These are phyloP conservation scores for Zapornia atra DNA, from an alignment of 2,113 vertebrate species.

Conservation along the genomic window DNA sequence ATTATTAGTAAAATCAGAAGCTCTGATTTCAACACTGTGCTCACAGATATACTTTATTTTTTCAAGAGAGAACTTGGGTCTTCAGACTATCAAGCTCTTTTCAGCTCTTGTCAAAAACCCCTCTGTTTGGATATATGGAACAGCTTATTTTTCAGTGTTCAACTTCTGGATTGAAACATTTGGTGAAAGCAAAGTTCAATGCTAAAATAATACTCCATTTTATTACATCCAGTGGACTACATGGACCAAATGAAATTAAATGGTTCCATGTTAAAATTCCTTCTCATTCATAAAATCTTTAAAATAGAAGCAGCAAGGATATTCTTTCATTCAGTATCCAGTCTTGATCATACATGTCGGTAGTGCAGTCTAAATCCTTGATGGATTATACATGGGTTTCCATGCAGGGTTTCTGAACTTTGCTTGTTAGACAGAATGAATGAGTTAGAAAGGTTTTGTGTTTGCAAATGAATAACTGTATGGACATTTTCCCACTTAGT, in stretches of 20 bases:
- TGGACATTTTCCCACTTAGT: constrained; percentile 65
- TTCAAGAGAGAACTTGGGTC: neutral
- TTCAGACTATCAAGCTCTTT: neutral
- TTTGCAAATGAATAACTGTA: neutral
- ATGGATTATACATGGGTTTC: neutral
- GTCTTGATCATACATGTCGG: neutral
- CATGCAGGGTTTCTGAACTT: neutral
- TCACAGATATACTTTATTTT: neutral
- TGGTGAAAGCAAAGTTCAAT: neutral
- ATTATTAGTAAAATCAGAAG: neutral
- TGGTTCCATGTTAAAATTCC: neutral
- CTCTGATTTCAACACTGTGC: neutral
- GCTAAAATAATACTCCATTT: neutral
- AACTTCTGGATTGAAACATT: neutral
- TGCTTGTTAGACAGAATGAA: neutral
- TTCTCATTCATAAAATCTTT: neutral
- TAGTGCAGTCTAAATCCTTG: neutral
- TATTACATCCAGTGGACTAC: neutral
- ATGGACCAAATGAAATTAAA: neutral
- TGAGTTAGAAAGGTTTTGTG: neutral
- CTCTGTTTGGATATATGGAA: neutral
- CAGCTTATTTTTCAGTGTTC: neutral
- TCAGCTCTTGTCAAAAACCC: neutral
- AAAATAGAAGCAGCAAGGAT: neutral
- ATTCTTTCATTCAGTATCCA: neutral